Evolutionary conservation across 2,113 vertebrate species (phyloP).

Genomic region (Hoplias malabaricus): DNA sequence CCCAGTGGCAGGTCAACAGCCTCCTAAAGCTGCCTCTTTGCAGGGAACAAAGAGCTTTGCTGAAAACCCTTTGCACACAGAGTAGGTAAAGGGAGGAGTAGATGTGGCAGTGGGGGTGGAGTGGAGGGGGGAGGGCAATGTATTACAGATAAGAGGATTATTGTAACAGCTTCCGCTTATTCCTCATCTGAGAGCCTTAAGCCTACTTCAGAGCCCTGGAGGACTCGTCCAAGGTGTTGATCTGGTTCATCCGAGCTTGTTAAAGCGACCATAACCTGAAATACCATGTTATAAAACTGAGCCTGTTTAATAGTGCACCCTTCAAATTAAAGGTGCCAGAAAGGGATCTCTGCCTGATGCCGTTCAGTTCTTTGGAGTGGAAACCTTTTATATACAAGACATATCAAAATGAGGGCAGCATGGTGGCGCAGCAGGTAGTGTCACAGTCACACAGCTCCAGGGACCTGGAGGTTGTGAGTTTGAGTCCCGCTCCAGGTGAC

Average conservation of each 20-base stretch:
- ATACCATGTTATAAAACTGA: constrained; percentile 17
- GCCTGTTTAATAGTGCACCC: not conserved
- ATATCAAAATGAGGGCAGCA: no score
- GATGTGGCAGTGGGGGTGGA: not conserved
- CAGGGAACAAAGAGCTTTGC: not conserved
- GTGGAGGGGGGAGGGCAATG: constrained; percentile 31
- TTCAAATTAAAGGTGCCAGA: no score
- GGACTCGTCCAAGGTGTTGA: constrained; percentile 42
- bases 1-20: not conserved
- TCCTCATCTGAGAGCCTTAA: constrained; percentile 47
- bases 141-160: constrained; percentile 55
- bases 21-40: not conserved
- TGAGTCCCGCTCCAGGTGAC: no score
- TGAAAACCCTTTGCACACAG: constrained; percentile 14
- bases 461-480: no score
- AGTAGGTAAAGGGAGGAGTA: not conserved
- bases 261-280: not conserved
- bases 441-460: no score
- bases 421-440: no score
- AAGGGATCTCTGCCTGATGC: no score
- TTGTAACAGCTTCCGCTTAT: constrained; percentile 4
- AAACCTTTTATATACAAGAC: no score
- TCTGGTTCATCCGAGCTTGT: constrained; percentile 25
- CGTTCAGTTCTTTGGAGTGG: no score
- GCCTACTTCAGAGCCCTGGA: constrained; percentile 22